Evolutionary conservation across 1,140 invertebrate species (phyloP), one percentile per base, ranked within the genome.

Genomic region (Homarus americanus): DNA sequence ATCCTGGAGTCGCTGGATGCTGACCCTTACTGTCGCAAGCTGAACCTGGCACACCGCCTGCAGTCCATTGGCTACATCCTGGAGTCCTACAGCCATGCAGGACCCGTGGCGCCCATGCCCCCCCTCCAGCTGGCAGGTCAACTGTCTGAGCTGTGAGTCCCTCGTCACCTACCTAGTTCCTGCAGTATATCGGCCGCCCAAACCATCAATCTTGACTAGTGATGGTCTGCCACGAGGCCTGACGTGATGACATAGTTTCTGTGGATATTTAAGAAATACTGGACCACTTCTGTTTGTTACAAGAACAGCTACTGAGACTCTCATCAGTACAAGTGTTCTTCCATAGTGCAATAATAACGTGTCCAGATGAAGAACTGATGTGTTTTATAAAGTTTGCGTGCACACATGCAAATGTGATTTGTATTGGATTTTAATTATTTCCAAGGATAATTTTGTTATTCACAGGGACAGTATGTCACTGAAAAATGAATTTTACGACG

Each of bases 61-160:
- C 97, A 98, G 94, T 98, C 97, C 94, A 97, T 98, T 93, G 97
- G 97, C 80, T 98, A 97, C 94, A 98, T 97, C 89, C 96, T 98
- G 93, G 97, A 98, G 82, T 91, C 92, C 7, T 93, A 91, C 91
- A 91, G 90, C 80, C 92, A 93, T 69, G 86, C 93, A 72, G 79
- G 93, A 80, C 91, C 93, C 91, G 87, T 93, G 78, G 87, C 93
- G 85, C 87, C 92, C 89, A 84, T 94, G 93, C 91, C 93, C 80
- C 93, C 80, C 69, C 83, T 91, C 3, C 87, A 91, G 76, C 89
- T 92, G 32, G 88, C 92, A 24, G 91, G 90, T 24, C 92, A 93
- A 69, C 86, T 93, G 10, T 93, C 92, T 12, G 92, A 93, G 76
- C 83, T 93, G 83, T 93, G 90, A 93, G 75, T 69, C 20, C 40